Conservation (phyloP, 2,888 invertebrate genomes). For the Omphaloscelis lunosa region DNA sequence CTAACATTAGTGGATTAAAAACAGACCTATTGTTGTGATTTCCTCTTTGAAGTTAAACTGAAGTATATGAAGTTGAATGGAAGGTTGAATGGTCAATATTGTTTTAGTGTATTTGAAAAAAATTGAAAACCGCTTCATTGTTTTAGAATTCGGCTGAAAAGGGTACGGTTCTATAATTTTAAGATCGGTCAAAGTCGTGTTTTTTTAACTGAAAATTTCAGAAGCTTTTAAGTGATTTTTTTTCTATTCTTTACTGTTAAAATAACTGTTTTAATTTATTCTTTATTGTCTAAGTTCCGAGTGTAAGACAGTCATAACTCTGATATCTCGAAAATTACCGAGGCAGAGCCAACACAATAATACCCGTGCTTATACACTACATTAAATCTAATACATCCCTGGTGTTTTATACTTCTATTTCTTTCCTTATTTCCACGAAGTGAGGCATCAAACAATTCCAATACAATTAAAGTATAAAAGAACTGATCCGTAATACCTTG, state of each 20-base stretch:
- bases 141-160: no score
- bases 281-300: neutral
- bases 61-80: neutral
- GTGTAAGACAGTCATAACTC: neutral
- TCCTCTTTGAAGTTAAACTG: constrained; percentile 23
- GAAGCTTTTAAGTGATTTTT: neutral
- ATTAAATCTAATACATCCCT: neutral
- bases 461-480: constrained; percentile 34
- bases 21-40: constrained; percentile 14
- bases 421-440: neutral
- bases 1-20: constrained; percentile 35
- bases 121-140: neutral
- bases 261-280: neutral
- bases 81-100: neutral
- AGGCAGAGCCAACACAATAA: neutral
- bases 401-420: neutral
- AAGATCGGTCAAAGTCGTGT: neutral
- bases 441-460: constrained; percentile 30
- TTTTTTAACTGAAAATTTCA: neutral
- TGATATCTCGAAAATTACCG: neutral
- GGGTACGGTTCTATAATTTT: neutral
- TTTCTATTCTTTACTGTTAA: neutral
- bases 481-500: constrained; percentile 1
- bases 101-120: neutral
- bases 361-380: neutral